Conservation (phyloP, 2,888 invertebrate genomes). For the Chloroclysta siterata region DNA sequence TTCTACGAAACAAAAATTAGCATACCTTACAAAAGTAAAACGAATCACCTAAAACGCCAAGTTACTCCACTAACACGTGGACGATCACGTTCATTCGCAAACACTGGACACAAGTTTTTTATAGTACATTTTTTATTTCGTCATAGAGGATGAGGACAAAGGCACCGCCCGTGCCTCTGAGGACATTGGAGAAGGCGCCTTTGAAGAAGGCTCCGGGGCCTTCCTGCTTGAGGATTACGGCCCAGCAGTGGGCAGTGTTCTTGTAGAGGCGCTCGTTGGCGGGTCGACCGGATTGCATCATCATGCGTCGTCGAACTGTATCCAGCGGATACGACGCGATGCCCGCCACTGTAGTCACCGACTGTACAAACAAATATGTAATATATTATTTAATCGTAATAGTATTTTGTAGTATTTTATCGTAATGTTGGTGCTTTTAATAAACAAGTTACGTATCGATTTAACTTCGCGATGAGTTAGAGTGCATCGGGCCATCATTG, state of each 20-base stretch:
- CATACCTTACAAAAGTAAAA: constrained; percentile 25
- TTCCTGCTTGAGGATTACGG: constrained; percentile 91
- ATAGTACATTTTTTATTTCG: constrained; percentile 89
- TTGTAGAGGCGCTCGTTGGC: constrained; percentile 92
- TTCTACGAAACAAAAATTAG: constrained; percentile 21
- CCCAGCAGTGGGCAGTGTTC: constrained; percentile 95
- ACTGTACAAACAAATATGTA: constrained; percentile 66
- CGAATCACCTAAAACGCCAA: constrained; percentile 1
- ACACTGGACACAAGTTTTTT: constrained; percentile 43
- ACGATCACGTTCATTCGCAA: constrained; percentile 2
- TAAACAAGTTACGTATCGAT: too few relatives aligned
- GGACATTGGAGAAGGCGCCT: constrained; percentile 96
- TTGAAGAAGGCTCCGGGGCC: constrained; percentile 96
- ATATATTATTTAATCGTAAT: too few relatives aligned
- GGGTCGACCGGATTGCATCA: constrained; percentile 98
- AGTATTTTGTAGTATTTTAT: too few relatives aligned
- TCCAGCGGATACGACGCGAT: constrained; percentile 98
- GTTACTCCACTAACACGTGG: not conserved
- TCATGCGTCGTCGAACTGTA: constrained; percentile 97
- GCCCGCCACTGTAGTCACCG: constrained; percentile 90
- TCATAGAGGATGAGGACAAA: constrained; percentile 96
- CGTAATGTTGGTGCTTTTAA: too few relatives aligned
- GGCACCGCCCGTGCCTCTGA: constrained; percentile 96
- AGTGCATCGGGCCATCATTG: too few relatives aligned
- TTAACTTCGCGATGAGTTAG: too few relatives aligned